Evolutionary conservation across 1,140 invertebrate genomes (phyloP).

Genomic region (Pseudachorutes palmiensis): DNA sequence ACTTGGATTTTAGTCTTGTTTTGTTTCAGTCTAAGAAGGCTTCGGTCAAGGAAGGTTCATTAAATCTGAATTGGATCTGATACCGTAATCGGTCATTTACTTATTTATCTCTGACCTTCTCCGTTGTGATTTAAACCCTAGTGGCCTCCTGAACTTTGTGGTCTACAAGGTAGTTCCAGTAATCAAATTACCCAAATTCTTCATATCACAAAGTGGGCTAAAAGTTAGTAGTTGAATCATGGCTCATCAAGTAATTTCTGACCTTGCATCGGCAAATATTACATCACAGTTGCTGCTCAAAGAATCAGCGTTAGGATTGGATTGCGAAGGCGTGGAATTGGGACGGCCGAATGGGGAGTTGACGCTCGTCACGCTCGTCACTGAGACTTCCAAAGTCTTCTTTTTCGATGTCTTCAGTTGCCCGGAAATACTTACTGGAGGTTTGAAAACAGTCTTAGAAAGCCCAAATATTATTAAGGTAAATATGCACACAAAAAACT

Average conservation of each 20-base stretch:
- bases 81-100: too few species aligned
- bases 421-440: neutral
- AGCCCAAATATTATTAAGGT: neutral
- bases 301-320: neutral
- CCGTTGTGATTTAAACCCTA: too few species aligned
- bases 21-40: too few species aligned
- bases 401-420: neutral
- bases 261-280: neutral
- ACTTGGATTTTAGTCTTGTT: too few species aligned
- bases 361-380: neutral
- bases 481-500: neutral
- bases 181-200: too few species aligned
- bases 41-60: too few species aligned
- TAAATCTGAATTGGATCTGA: too few species aligned
- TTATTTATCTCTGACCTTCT: too few species aligned
- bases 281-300: neutral
- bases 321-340: neutral
- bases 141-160: too few species aligned
- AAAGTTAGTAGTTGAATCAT: too few species aligned
- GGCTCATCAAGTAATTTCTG: neutral
- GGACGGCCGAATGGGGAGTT: neutral
- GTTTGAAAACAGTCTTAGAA: neutral
- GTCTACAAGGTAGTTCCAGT: too few species aligned
- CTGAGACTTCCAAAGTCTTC: neutral
- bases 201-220: too few species aligned